Evolutionary conservation across 2,888 invertebrate genomes (phyloP).

Genomic region (Merodon equestris): DNA sequence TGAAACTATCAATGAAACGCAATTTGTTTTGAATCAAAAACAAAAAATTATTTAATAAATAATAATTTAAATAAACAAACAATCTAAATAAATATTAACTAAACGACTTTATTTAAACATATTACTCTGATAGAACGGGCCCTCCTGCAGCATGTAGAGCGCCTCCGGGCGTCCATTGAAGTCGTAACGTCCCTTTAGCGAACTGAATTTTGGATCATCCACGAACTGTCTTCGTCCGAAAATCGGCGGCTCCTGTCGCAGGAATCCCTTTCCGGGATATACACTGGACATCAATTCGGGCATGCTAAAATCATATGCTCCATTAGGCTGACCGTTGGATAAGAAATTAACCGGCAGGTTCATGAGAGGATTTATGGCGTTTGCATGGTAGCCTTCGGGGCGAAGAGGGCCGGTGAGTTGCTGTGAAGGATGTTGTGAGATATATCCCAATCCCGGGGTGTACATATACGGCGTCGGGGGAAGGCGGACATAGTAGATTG

Average conservation of each 20-base stretch:
- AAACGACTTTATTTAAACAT: slow-evolving; percentile 28
- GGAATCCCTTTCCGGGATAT: slow-evolving; percentile 57
- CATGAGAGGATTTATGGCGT: slow-evolving; percentile 84
- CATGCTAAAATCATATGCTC: slow-evolving; percentile 52
- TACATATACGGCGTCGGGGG: slow-evolving; percentile 93
- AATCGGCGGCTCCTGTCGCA: slow-evolving; percentile 58
- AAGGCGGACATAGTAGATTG: slow-evolving; percentile 90
- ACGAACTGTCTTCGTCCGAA: slow-evolving; percentile 50
- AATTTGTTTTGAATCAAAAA: background rate
- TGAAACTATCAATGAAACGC: too few species aligned
- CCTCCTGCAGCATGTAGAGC: slow-evolving; percentile 49
- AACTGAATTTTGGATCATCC: slow-evolving; percentile 38
- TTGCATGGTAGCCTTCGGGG: slow-evolving; percentile 79
- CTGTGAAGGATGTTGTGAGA: slow-evolving; percentile 81
- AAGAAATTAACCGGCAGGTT: slow-evolving; percentile 89
- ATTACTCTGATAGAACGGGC: slow-evolving; percentile 45
- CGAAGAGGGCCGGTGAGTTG: slow-evolving; percentile 78
- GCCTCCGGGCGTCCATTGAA: slow-evolving; percentile 58
- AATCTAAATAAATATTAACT: slow-evolving; percentile 11
- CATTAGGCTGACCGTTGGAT: slow-evolving; percentile 82
- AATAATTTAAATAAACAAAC: slow-evolving; percentile 43
- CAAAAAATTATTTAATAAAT: slow-evolving; percentile 10
- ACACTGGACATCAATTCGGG: slow-evolving; percentile 50
- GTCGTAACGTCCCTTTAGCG: slow-evolving; percentile 49
- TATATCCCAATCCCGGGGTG: slow-evolving; percentile 86